phyloP scores from a whole-genome alignment of 2,113 vertebrate species.

The Mustela nigripes region DNA sequence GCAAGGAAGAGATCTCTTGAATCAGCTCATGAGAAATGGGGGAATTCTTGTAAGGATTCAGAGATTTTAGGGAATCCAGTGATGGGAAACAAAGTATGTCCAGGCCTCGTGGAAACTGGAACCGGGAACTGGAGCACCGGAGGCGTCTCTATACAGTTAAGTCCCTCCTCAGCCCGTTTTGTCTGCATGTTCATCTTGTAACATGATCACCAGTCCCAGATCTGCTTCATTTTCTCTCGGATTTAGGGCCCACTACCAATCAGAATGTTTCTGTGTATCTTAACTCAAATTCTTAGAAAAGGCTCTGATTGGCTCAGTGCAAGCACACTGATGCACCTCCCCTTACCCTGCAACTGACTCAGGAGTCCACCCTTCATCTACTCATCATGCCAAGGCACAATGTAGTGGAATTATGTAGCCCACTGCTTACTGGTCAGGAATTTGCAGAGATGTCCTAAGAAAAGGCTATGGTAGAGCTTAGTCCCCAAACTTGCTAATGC shows the following conservation, averaged over 20 bases:
- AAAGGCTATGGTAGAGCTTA: not conserved
- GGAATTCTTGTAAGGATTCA: not conserved
- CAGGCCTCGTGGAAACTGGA: not conserved
- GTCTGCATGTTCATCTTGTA: not conserved
- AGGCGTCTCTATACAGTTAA: too few relatives aligned
- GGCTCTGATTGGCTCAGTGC: not conserved
- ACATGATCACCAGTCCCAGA: not conserved
- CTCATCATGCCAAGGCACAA: not conserved
- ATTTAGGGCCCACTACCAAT: not conserved
- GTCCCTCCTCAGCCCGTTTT: not conserved
- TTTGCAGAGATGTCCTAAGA: not conserved
- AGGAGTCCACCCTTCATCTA: not conserved
- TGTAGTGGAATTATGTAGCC: not conserved
- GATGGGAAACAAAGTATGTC: not conserved
- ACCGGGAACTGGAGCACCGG: not conserved
- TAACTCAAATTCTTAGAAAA: not conserved
- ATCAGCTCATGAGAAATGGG: not conserved
- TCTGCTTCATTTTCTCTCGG: not conserved
- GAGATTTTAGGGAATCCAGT: not conserved
- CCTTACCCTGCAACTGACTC: not conserved
- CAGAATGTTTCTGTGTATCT: not conserved
- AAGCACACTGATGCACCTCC: not conserved
- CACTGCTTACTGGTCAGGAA: not conserved
- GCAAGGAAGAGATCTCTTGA: not conserved
- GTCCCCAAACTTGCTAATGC: not conserved